A percentile compares a stretch with the other conserved stretches of the same genome.
Conservation (phyloP, 35 echinoderm and acorn worm genomes). For the Chiridota heheva region DNA sequence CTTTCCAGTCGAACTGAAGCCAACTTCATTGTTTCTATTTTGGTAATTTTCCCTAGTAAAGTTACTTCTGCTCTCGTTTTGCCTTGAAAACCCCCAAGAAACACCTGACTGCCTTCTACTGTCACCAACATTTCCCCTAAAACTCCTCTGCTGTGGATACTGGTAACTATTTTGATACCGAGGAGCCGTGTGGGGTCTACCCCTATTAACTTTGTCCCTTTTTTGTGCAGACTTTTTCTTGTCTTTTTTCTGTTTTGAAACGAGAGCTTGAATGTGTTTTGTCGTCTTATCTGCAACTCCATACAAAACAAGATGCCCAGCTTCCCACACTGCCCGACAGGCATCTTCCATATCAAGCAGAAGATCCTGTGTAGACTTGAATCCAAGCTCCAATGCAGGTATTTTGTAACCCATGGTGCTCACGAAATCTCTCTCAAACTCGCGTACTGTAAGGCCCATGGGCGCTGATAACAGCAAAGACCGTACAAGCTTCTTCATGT, state of each 20-base stretch:
- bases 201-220: conserved; percentile 22
- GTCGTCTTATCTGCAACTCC: conserved; percentile 79
- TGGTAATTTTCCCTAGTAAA: background rate
- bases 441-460: conserved; percentile 67
- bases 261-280: conserved; percentile 79
- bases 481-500: conserved; percentile 77
- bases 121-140: too few relatives aligned
- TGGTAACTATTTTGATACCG: background rate
- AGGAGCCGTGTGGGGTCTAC: background rate
- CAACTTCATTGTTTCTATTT: background rate
- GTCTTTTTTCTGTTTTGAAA: conserved; percentile 77
- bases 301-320: conserved; percentile 67
- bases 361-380: conserved; percentile 60
- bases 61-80: too few relatives aligned
- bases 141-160: conserved; percentile 7
- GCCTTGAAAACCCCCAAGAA: too few relatives aligned
- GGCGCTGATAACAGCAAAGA: conserved; percentile 81
- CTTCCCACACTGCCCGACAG: conserved; percentile 54
- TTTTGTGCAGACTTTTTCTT: conserved; percentile 67
- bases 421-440: conserved; percentile 73
- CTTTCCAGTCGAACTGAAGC: conserved; percentile 1
- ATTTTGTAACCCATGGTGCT: conserved; percentile 58
- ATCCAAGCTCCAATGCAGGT: conserved; percentile 72
- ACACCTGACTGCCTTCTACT: too few relatives aligned
- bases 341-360: conserved; percentile 78